Conservation (phyloP, 1,140 invertebrate genomes). For the Musca domestica region DNA sequence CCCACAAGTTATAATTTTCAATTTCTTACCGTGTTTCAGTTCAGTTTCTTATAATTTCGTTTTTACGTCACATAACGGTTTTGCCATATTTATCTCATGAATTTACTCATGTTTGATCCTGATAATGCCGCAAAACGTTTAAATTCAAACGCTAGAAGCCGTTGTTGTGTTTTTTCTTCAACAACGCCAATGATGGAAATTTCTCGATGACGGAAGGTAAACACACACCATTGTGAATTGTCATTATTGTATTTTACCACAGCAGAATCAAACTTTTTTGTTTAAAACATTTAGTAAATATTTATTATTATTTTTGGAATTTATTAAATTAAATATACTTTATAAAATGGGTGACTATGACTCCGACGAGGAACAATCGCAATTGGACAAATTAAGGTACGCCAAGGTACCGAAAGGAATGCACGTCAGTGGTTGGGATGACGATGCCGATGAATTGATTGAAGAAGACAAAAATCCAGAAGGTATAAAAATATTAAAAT, state of each 20-base stretch:
- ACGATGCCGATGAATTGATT: slow-evolving; percentile 62
- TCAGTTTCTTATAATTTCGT: too few relatives aligned
- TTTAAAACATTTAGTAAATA: background rate
- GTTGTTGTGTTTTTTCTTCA: too few relatives aligned
- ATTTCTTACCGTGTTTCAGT: too few relatives aligned
- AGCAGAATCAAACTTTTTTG: background rate
- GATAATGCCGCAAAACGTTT: too few relatives aligned
- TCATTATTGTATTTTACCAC: background rate
- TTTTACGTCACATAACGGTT: too few relatives aligned
- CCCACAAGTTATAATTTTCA: too few relatives aligned
- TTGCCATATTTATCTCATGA: too few relatives aligned
- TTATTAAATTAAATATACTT: background rate
- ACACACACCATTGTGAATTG: background rate
- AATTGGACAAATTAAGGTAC: slow-evolving; percentile 45
- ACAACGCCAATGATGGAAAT: too few relatives aligned
- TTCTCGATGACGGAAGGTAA: too few relatives aligned
- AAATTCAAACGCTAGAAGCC: too few relatives aligned
- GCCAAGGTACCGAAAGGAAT: slow-evolving; percentile 54
- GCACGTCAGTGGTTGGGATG: slow-evolving; percentile 68
- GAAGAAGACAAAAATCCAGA: slow-evolving; percentile 62
- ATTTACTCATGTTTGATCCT: too few relatives aligned
- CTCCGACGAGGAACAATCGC: slow-evolving; percentile 49
- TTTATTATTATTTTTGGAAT: background rate
- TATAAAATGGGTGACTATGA: slow-evolving; percentile 45
- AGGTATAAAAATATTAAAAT: too few relatives aligned